Base-by-base conservation (phyloP, 2,797 vertebrate species). In the Argyrosomus regius region DNA sequence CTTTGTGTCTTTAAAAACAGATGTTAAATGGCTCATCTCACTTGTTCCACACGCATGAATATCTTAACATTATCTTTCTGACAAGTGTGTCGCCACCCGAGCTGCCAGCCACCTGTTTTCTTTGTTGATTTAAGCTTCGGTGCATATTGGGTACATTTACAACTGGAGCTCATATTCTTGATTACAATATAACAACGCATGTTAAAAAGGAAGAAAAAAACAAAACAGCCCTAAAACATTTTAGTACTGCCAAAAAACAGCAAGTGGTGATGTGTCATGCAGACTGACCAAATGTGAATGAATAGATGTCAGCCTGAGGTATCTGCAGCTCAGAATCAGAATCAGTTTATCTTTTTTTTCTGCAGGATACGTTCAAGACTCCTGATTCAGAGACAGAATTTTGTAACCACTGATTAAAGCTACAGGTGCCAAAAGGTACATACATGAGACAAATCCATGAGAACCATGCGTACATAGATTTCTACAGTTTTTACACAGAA, bases 21-120 rank as follows among this genome's bases (percentile, higher is more conserved):
- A 78, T 79, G 80, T 77, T 76, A 69, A 80, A 66, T 39, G 52
- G 65, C 63, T 88, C 43, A 58, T 84, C 75, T 81, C 61, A 49
- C 74, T 74, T 46, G 18, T 56, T 87, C 63, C 46, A 31, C 43
- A 28, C 52, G 28, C 31, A 68, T 72, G 50, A 80, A 82, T 81
- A 71, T 77, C 64, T 79, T 59, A 77, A 60, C 75, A 50, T 63
- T 80, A 80, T 45, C 20, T 69, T 39, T 72, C 61, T 63, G 74
- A 85, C 53, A 77, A 73, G 54, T 48, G 69, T 69, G 60, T 69
- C 78, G 9, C 67, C 35, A 64, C 58, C n/a, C n/a, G 48, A 66
- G 63, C 60, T 12, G 24, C 31, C 53, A 59, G 66, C 79, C 77
- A 78, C 76, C 78, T 86, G 80, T 71, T 85, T 80, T 18, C 53